A percentile compares a stretch with the other conserved stretches of the same genome.
Conservation (phyloP, 2,888 invertebrate species). For the Clostera curtula region DNA sequence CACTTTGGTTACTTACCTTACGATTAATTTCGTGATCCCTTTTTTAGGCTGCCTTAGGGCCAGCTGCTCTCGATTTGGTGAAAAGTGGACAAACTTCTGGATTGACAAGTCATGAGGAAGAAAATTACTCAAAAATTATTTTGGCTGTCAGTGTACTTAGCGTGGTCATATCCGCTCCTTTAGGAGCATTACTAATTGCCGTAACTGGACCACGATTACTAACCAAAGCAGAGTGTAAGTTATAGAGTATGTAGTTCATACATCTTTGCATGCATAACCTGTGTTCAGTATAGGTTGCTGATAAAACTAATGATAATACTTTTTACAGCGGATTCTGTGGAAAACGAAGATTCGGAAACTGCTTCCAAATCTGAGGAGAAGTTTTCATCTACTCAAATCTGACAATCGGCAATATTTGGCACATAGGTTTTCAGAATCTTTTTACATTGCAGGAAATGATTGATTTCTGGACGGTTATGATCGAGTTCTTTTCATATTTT, state of each 20-base stretch:
- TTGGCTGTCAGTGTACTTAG: conserved; percentile 82
- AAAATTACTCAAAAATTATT: conserved; percentile 75
- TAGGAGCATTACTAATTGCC: conserved; percentile 81
- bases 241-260: neutral
- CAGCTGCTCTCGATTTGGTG: conserved; percentile 77
- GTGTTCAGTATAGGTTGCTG: neutral
- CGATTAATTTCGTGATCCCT: too few species aligned
- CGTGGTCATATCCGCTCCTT: conserved; percentile 82
- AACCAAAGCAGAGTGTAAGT: conserved; percentile 33
- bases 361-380: neutral
- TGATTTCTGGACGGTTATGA: too few species aligned
- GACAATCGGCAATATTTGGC: too few species aligned
- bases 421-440: too few species aligned
- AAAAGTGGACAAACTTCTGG: conserved; percentile 53
- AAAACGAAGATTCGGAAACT: neutral
- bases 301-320: neutral
- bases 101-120: conserved; percentile 42
- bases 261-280: too few species aligned
- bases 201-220: conserved; percentile 77
- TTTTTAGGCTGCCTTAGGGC: conserved; percentile 80
- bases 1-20: too few species aligned
- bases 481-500: too few species aligned
- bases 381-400: too few species aligned
- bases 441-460: too few species aligned
- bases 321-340: neutral